Base-by-base conservation (phyloP, 2,797 vertebrate genomes). In the Vireo griseus region DNA sequence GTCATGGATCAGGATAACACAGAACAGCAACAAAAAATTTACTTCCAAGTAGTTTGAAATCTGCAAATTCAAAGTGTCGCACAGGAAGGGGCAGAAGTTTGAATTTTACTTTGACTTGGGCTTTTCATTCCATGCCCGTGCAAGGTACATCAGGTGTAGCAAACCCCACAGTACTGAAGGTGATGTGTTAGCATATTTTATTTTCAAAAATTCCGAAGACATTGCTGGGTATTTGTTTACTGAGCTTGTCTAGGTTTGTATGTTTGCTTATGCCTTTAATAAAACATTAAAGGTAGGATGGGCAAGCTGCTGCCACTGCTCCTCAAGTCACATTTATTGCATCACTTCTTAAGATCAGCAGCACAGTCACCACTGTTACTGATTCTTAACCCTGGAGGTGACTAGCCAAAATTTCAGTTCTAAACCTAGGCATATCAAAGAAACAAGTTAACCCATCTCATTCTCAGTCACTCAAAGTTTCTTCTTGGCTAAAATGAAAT, bases 241-340 rank as follows among this genome's bases (percentile, higher is more conserved):
- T 58, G 13, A 63, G 6, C 50, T 62, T 84, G 3, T 35, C 29
- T 52, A 44, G 10, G 16, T 75, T 57, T 81, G 37, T 15, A 8
- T 58, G 22, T 17, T 83, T 77, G 16, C 54, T 77, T 48, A 63
- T 80, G 7, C 13, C 18, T 63, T 75, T 54, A 78, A 48, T 31
- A 39, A 10, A 44, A 0, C 17, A 75, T 39, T 59, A 82, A 50
- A 68, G 4, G 17, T 13, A 63, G 42, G 19, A 44, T 0, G 0
- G 37, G 33, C 33, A 76, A 82, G 19, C 3, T 89, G 22, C 40
- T 79, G 31, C 67, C 45, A 21, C 37, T 79, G 51, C 25, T 79
- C 8, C 63, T 66, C 35, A 50, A 26, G 25, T 44, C 19, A 62
- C 13, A 31, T 77, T 65, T 74, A 14, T 47, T 4, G 2, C 14